Base-by-base conservation (phyloP, 2,888 invertebrate genomes). In the Malacosoma neustria region DNA sequence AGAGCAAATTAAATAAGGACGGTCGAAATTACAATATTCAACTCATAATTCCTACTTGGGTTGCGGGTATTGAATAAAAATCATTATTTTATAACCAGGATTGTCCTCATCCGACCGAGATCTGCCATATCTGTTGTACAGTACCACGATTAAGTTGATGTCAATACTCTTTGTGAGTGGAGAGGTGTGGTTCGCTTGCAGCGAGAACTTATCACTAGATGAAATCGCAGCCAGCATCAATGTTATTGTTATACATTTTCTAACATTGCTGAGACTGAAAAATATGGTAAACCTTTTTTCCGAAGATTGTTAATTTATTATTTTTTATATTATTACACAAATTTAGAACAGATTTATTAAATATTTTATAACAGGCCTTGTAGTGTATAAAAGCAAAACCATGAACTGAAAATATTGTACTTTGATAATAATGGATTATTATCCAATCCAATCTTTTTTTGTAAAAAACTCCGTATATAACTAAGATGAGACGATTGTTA, bases 171-270 rank as follows among this genome's bases (percentile, higher is more conserved):
- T 76, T n/a, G 48, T 73, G 14, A 22, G 36, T 3, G 45, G 57
- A 5, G 79, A 81, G 45, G 34, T 72, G 0, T 74, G 74, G 71
- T 60, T 61, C 35, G 43, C 66, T 3, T 40, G 55, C 14, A 57
- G 48, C 9, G 52, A 63, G 9, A 45, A 58, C 1, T 42, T 58
- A 32, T 58, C 45, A 13, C 42, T 79, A 7, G 74, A 79, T n/a
- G 63, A 54, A 5, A 42, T 72, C 3, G 67, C 68, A 4, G 70
- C 64, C n/a, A 58, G 61, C 32, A 48, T 72, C 15, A 79, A 72
- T 33, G 60, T 62, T 6, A 51, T 62, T 4, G 43, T 70, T 1
- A 76, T 80, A 37, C 77, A 81, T 34, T 35, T 65, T 0, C 60
- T 72, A 2, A 61, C 72, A 3, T 38, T 71, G 14, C 73, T 57